Conservation (phyloP, 2,113 vertebrate genomes). For the Rhegmatorhina hoffmannsi region DNA sequence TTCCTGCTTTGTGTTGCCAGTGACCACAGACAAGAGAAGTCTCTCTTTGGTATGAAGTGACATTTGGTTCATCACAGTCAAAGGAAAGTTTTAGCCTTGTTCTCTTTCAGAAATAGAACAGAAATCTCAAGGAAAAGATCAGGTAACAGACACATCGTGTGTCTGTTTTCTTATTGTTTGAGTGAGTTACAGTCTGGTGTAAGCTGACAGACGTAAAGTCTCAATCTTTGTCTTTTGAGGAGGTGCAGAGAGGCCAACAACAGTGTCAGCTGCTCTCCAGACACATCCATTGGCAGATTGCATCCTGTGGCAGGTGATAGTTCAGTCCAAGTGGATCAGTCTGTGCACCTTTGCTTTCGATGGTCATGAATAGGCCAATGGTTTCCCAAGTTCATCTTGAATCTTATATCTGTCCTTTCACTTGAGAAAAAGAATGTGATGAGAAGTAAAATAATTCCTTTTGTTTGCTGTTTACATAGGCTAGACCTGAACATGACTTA, state of each 20-base stretch:
- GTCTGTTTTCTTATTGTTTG: not conserved
- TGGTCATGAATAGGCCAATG: not conserved
- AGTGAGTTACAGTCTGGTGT: not conserved
- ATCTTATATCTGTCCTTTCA: not conserved
- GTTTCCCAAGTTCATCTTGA: not conserved
- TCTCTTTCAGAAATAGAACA: not conserved
- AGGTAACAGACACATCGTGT: not conserved
- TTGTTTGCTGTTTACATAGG: not conserved
- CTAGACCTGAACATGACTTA: not conserved
- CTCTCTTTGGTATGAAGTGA: not conserved
- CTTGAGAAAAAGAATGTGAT: not conserved
- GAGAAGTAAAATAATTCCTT: not conserved
- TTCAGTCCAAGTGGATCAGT: not conserved
- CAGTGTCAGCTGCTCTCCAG: not conserved
- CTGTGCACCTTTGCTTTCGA: not conserved
- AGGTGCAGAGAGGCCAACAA: not conserved
- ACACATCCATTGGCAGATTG: accelerated
- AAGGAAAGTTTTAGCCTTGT: not conserved
- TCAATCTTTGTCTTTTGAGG: not conserved
- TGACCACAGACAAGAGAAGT: not conserved
- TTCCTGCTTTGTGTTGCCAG: not conserved
- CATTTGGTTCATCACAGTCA: not conserved
- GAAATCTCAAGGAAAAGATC: not conserved
- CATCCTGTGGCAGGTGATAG: not conserved
- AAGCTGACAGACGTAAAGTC: not conserved